A percentile compares a stretch with the other conserved stretches of the same genome.
These are phyloP conservation scores for Lampris incognitus DNA, from an alignment of 2,113 vertebrate species.

Conservation along the genomic window DNA sequence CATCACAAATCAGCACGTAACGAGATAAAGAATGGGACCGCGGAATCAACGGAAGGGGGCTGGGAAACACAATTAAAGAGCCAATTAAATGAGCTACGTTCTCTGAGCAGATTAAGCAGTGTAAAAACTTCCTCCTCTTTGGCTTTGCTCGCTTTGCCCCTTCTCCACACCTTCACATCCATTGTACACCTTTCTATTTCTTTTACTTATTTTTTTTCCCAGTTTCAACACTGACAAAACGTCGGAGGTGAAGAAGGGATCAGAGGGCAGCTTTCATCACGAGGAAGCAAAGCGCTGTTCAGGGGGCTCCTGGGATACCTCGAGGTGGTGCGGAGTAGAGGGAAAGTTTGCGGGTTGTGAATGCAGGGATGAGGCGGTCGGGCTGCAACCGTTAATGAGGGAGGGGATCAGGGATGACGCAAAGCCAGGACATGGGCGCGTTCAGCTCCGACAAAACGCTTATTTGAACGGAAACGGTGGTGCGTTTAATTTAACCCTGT, in stretches of 20 bases:
- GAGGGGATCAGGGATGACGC: conserved; percentile 12
- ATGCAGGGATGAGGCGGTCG: conserved; percentile 5
- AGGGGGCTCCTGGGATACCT: conserved; percentile 22
- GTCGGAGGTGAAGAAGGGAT: conserved; percentile 17
- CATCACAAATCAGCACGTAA: conserved; percentile 68
- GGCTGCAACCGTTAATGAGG: conserved; percentile 36
- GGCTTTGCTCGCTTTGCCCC: conserved; percentile 18
- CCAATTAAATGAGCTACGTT: conserved; percentile 55
- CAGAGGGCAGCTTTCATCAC: conserved; percentile 48
- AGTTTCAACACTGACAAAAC: conserved; percentile 48
- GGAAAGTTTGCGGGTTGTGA: conserved; percentile 41
- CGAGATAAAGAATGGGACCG: conserved; percentile 58
- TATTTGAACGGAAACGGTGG: no score
- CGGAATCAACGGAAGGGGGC: conserved; percentile 62
- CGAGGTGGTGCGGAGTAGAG: conserved; percentile 9
- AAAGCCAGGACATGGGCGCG: background rate
- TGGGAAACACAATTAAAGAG: conserved; percentile 75
- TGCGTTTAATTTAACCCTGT: no score
- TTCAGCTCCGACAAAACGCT: no score
- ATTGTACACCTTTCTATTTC: no score
- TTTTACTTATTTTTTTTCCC: conserved; percentile 20
- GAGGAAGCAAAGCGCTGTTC: conserved; percentile 46
- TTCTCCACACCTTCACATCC: conserved; percentile 29
- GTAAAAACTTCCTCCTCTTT: conserved; percentile 53
- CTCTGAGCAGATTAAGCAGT: conserved; percentile 49